Base-by-base conservation (phyloP, 2,888 invertebrate species). In the Chrysodeixis includens region DNA sequence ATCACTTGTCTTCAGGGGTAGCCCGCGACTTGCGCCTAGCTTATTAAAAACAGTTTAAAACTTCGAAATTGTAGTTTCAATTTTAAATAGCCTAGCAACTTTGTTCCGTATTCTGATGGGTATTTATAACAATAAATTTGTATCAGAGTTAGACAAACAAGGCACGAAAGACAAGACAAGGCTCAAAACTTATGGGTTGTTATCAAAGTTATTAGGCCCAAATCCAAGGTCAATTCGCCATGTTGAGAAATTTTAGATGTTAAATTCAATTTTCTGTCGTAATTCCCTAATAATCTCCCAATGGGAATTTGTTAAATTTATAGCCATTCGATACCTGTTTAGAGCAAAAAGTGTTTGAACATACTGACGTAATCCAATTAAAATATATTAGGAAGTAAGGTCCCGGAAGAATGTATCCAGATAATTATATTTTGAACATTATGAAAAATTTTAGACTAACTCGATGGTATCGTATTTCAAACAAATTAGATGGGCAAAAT, bases 261-360 rank as follows among this genome's bases (percentile, higher is more conserved):
- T 66, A 64, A 54, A 66, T 75, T 75, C 49, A 64, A 76, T 64
- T 72, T 69, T 56, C 54, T 40, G 20, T 32, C 20, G 46, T 51
- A 73, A 76, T 70, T 79, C 53, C 52, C 76, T 56, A 76, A 79
- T 72, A 76, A 54, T 26, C 54, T 55, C 35, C 54, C 26, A 46
- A 32, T 40, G n/a, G 55, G 60, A 49, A 30, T 60, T 57, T 53
- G 44, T 44, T 26, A 44, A 46, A 32, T 66, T 61, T 52, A 66
- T 63, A 14, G 26, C 32, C 66, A 64, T 30, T 59, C 40, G 58
- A 59, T 53, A 44, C 46, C 26, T 68, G 51, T 59, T 32, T 40
- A 14, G 4, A 5, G 8, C 59, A 64, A 10, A 30, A 30, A 46
- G 40, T 72, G 66, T 56, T 72, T 53, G 22, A 20, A 49, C 40